phyloP scores from a whole-genome alignment of 2,113 vertebrate genomes.

The Bambusicola thoracicus region DNA sequence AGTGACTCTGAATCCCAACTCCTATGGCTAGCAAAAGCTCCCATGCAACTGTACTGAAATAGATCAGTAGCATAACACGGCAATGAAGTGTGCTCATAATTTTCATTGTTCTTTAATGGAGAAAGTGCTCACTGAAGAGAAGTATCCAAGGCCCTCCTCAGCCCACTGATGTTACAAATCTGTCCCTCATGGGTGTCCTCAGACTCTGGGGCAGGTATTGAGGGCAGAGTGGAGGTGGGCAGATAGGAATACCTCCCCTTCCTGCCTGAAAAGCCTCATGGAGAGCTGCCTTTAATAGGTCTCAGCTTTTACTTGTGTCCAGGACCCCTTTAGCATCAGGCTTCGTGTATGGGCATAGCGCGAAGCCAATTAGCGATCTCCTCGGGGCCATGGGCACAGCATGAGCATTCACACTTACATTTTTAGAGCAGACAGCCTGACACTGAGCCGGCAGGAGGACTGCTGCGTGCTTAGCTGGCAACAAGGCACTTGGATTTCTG shows the following conservation, averaged over 20 bases:
- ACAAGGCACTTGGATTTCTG: not conserved
- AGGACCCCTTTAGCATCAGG: slow-evolving; percentile 5
- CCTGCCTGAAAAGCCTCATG: not conserved
- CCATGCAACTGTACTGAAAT: not conserved
- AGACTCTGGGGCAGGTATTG: not conserved
- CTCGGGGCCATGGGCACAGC: slow-evolving; percentile 5
- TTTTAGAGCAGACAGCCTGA: slow-evolving; percentile 32
- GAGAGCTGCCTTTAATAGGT: slow-evolving; percentile 2
- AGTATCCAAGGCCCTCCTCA: not conserved
- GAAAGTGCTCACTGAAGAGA: not conserved
- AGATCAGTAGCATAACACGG: not conserved
- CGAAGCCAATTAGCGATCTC: slow-evolving; percentile 1
- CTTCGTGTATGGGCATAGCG: not conserved
- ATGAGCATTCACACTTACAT: not conserved
- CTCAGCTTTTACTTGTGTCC: not conserved
- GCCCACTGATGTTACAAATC: not conserved
- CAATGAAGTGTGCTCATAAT: not conserved
- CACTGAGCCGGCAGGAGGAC: not conserved
- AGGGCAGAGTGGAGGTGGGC: not conserved
- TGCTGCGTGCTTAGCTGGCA: not conserved
- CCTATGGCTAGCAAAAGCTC: not conserved
- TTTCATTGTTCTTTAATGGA: not conserved
- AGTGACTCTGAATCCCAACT: not conserved
- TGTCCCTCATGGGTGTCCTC: accelerated
- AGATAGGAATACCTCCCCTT: accelerated